Conservation (phyloP, 2,888 invertebrate species). For the Nipponacmea schrenckii region DNA sequence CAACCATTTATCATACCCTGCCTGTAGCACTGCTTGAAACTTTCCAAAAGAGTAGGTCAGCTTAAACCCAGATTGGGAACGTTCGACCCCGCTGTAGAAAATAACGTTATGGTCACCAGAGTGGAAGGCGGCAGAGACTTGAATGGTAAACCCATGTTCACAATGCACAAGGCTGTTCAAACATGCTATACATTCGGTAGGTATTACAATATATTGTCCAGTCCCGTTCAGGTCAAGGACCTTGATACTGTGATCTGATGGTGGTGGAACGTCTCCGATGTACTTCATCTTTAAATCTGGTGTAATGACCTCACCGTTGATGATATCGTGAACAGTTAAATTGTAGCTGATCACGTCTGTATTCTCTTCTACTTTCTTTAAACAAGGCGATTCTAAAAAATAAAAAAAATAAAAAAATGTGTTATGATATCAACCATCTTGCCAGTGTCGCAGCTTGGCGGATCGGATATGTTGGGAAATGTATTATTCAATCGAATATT, state of each 20-base stretch:
- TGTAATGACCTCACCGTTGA: constrained; percentile 24
- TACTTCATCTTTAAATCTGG: constrained; percentile 22
- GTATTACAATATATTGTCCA: constrained; percentile 30
- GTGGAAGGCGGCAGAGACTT: constrained; percentile 23
- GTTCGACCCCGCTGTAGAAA: constrained; percentile 14
- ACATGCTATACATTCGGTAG: constrained; percentile 24
- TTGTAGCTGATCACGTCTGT: constrained; percentile 19
- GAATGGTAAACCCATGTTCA: constrained; percentile 30
- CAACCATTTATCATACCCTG: constrained; percentile 17
- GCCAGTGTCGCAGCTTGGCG: too few relatives aligned
- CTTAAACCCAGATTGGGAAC: constrained; percentile 8
- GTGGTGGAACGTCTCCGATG: constrained; percentile 26
- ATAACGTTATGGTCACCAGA: constrained; percentile 12
- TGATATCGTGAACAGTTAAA: constrained; percentile 27
- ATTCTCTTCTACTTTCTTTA: neutral
- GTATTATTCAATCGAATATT: too few relatives aligned
- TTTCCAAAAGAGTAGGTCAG: constrained; percentile 16
- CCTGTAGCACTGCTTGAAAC: constrained; percentile 13
- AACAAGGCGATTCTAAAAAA: neutral
- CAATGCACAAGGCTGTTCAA: constrained; percentile 20
- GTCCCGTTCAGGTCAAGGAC: constrained; percentile 26
- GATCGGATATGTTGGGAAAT: too few relatives aligned
- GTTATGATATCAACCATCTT: too few relatives aligned
- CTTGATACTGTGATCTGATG: constrained; percentile 7
- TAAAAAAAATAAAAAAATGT: neutral